phyloP scores from a whole-genome alignment of 1,140 invertebrate genomes.

The Trigoniulus corallinus region DNA sequence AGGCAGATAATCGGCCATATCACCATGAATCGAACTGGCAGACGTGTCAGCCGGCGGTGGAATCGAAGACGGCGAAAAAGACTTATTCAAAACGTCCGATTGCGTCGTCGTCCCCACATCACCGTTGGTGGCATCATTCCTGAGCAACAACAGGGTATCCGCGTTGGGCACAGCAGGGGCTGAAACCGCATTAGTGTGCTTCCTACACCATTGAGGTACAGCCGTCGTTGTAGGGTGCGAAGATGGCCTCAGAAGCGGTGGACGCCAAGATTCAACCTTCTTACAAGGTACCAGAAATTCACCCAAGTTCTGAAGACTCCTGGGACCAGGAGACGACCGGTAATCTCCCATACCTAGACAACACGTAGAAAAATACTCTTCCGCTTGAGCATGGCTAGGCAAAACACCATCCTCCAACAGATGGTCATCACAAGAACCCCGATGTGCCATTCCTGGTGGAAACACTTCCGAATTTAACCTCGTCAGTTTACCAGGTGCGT shows the following conservation, averaged over 20 bases:
- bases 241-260: neutral
- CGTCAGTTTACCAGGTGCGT: neutral
- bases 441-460: neutral
- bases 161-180: neutral
- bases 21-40: neutral
- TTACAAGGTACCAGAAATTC: neutral
- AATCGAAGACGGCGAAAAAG: neutral
- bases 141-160: neutral
- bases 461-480: neutral
- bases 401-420: neutral
- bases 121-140: neutral
- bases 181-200: neutral
- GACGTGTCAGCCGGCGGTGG: neutral
- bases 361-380: neutral
- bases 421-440: neutral
- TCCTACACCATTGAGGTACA: neutral
- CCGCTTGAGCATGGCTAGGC: neutral
- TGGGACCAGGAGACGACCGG: too few species aligned
- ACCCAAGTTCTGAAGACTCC: neutral
- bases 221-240: neutral
- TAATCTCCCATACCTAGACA: too few species aligned
- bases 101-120: neutral
- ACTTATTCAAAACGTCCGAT: neutral
- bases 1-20: neutral
- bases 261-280: neutral